A percentile compares a stretch with the other conserved stretches of the same genome.
phyloP scores from a whole-genome alignment of 2,113 vertebrate species.

The Anas platyrhynchos region DNA sequence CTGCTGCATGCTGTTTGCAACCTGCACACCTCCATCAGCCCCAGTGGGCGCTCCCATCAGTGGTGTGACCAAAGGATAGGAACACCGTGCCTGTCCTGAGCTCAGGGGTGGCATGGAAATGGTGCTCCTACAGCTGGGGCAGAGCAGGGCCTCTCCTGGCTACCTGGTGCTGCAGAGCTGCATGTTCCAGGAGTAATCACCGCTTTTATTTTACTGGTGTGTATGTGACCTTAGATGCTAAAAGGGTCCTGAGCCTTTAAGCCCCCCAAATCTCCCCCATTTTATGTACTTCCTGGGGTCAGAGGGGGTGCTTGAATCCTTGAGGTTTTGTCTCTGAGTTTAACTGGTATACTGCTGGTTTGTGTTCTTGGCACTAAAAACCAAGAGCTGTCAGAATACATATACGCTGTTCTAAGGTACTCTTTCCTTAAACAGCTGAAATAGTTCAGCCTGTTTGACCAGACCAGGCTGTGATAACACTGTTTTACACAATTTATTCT shows the following conservation, averaged over 20 bases:
- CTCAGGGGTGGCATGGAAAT: fast-evolving
- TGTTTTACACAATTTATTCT: background rate
- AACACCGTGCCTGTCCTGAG: background rate
- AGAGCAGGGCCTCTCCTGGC: background rate
- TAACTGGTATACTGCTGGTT: too few species aligned
- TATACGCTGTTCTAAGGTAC: fast-evolving
- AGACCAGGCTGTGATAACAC: fast-evolving
- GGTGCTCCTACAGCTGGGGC: fast-evolving
- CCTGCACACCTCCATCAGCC: fast-evolving
- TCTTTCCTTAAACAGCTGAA: background rate
- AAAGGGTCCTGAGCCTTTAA: background rate
- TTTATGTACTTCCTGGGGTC: background rate
- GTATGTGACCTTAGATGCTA: background rate
- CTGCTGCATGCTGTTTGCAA: background rate
- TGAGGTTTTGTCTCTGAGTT: background rate
- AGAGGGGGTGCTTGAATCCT: background rate
- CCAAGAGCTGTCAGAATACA: background rate
- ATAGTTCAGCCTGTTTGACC: background rate
- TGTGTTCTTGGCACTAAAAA: background rate
- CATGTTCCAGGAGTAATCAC: background rate
- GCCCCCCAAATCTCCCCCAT: too few species aligned
- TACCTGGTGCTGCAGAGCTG: background rate
- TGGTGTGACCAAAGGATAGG: background rate
- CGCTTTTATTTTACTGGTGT: fast-evolving
- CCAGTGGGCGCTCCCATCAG: fast-evolving